Evolutionary conservation across 2,888 invertebrate species (phyloP).

Genomic region (Cataglyphis cursor): DNA sequence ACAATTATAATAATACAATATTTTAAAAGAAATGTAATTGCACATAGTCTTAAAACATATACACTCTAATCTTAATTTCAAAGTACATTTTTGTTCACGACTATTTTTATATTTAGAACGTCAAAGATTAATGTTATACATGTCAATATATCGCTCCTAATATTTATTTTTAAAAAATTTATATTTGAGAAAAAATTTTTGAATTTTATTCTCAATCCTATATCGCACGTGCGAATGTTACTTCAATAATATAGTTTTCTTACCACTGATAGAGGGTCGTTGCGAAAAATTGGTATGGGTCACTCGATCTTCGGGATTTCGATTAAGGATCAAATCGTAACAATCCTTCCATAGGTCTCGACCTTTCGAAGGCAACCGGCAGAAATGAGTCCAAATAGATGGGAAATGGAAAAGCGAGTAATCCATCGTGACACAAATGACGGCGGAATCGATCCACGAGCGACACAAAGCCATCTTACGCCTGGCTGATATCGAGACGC

Average conservation of each 20-base stretch:
- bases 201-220: neutral
- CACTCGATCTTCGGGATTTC: slow-evolving; percentile 2
- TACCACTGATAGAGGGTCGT: neutral
- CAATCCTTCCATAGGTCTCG: slow-evolving; percentile 16
- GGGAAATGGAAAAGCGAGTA: slow-evolving; percentile 38
- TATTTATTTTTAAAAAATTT: neutral
- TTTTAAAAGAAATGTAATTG: neutral
- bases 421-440: slow-evolving; percentile 48
- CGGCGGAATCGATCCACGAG: slow-evolving; percentile 38
- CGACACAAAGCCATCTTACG: slow-evolving; percentile 47
- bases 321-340: slow-evolving; percentile 37
- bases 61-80: neutral
- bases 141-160: neutral
- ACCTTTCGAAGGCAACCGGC: slow-evolving; percentile 6
- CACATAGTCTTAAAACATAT: neutral
- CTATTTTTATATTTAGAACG: neutral
- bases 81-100: neutral
- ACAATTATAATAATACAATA: neutral
- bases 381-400: slow-evolving; percentile 35
- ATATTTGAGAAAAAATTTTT: neutral
- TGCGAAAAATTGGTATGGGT: slow-evolving; percentile 36
- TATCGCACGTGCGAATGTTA: neutral
- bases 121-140: neutral
- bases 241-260: neutral
- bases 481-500: slow-evolving; percentile 38